Conservation (phyloP, 2,888 invertebrate genomes). For the Sturmia bella region DNA sequence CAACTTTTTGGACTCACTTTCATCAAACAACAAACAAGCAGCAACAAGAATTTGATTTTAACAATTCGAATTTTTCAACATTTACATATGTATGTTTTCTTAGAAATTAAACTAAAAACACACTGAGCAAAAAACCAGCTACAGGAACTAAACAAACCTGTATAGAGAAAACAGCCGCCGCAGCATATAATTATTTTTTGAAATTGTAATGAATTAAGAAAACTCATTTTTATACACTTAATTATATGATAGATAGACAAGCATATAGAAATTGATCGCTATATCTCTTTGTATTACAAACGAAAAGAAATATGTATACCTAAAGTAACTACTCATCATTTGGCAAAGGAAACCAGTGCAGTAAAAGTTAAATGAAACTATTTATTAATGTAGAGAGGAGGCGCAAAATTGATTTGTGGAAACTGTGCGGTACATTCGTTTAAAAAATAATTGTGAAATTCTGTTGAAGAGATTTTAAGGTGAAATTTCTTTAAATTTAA, state of each 20-base stretch:
- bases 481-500: constrained; percentile 34
- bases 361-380: constrained; percentile 56
- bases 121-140: constrained; percentile 38
- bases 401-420: neutral
- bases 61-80: constrained; percentile 43
- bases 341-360: constrained; percentile 59
- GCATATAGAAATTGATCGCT: constrained; percentile 44
- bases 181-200: constrained; percentile 9
- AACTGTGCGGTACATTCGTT: constrained; percentile 23
- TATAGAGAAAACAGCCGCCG: neutral
- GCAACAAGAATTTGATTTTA: constrained; percentile 34
- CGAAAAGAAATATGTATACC: constrained; percentile 31
- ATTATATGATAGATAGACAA: constrained; percentile 37
- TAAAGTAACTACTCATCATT: constrained; percentile 27
- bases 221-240: constrained; percentile 22
- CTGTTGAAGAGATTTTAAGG: constrained; percentile 13
- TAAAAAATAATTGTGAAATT: constrained; percentile 20
- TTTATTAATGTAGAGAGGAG: constrained; percentile 26
- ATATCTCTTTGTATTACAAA: constrained; percentile 49
- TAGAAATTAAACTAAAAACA: constrained; percentile 27
- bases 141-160: constrained; percentile 10
- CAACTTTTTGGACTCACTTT: constrained; percentile 42
- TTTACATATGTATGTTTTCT: constrained; percentile 3
- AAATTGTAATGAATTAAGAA: neutral
- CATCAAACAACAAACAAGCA: constrained; percentile 21